Conservation (phyloP, 2,888 invertebrate genomes). For the Patella depressa region DNA sequence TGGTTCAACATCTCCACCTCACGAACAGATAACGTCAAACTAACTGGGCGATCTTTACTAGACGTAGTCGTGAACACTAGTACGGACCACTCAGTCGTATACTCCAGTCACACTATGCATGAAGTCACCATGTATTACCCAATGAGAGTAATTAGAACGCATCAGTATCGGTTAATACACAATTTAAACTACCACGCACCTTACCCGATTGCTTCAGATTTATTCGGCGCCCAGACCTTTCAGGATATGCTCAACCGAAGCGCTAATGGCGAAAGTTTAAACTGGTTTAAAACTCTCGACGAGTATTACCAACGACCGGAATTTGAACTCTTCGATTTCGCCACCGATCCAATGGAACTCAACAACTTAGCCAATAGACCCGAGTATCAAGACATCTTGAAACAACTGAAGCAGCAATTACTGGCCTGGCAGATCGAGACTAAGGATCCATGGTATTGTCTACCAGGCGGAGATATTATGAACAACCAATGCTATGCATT, state of each 20-base stretch:
- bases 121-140: constrained; percentile 96
- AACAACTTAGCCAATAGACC: constrained; percentile 79
- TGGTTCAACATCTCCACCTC: constrained; percentile 78
- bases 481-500: constrained; percentile 26
- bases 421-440: constrained; percentile 82
- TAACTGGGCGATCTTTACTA: constrained; percentile 82
- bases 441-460: constrained; percentile 90
- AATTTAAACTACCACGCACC: constrained; percentile 88
- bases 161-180: constrained; percentile 88
- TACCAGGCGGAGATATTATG: constrained; percentile 82
- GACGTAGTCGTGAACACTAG: constrained; percentile 75
- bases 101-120: constrained; percentile 89
- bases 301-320: constrained; percentile 84
- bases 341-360: constrained; percentile 82
- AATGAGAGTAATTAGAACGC: constrained; percentile 85
- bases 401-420: constrained; percentile 75
- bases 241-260: constrained; percentile 86
- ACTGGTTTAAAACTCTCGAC: constrained; percentile 85
- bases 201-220: constrained; percentile 93
- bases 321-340: constrained; percentile 90
- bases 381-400: constrained; percentile 70
- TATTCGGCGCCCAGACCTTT: constrained; percentile 89
- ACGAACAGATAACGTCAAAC: constrained; percentile 46
- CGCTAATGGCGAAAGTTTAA: constrained; percentile 76
- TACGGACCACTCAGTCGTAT: constrained; percentile 73